Evolutionary conservation across 1,140 invertebrate genomes (phyloP).

Genomic region (Orussus abietinus): DNA sequence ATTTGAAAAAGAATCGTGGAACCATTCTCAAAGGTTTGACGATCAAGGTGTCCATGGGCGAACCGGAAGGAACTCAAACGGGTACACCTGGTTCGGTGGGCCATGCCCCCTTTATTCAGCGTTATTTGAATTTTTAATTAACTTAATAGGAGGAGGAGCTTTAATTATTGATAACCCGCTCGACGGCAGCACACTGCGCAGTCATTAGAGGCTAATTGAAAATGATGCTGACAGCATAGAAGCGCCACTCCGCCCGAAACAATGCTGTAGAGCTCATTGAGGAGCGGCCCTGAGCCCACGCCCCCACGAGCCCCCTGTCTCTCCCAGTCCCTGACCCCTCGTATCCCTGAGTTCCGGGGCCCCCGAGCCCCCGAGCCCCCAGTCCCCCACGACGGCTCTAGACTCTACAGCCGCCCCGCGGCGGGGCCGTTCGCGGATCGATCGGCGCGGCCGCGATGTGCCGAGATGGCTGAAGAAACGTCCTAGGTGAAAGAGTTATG

Average conservation of each 20-base stretch:
- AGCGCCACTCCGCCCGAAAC: constrained; percentile 22
- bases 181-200: constrained; percentile 17
- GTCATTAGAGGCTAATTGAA: constrained; percentile 38
- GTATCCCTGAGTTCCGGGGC: background rate
- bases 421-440: background rate
- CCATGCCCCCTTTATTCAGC: constrained; percentile 19
- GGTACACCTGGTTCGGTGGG: too few species aligned
- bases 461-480: too few species aligned
- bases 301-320: too few species aligned
- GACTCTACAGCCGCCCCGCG: background rate
- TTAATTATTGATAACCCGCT: constrained; percentile 37
- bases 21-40: too few species aligned
- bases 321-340: too few species aligned
- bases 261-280: too few species aligned
- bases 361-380: background rate
- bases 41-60: too few species aligned
- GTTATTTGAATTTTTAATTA: constrained; percentile 35
- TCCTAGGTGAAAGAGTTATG: too few species aligned
- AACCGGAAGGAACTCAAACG: too few species aligned
- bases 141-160: constrained; percentile 24
- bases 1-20: too few species aligned
- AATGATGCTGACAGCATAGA: constrained; percentile 33
- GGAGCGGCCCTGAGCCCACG: too few species aligned
- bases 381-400: background rate
- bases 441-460: background rate